Percentiles rank a stretch among this genome's conserved stretches.
Conservation (phyloP, 2,797 vertebrate genomes). For the Semotilus atromaculatus region DNA sequence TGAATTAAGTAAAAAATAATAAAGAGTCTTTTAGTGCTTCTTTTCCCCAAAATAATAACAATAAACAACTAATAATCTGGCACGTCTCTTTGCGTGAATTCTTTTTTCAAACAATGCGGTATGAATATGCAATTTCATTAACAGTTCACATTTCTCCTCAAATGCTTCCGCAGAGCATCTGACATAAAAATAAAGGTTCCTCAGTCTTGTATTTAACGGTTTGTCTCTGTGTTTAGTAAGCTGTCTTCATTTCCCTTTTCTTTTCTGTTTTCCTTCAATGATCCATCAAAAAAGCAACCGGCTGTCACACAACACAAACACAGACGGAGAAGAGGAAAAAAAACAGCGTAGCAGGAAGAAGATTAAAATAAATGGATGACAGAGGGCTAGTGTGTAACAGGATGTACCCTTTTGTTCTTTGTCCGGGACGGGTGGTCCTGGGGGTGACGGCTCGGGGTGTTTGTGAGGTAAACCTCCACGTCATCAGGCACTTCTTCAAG, state of each 20-base stretch:
- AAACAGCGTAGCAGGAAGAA: slow-evolving; percentile 62
- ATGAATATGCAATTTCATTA: slow-evolving; percentile 77
- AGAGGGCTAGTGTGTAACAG: slow-evolving; percentile 76
- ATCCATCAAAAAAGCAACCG: slow-evolving; percentile 42
- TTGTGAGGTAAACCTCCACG: slow-evolving; percentile 95
- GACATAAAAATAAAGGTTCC: slow-evolving; percentile 61
- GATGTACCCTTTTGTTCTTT: slow-evolving; percentile 98
- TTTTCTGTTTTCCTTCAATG: slow-evolving; percentile 49
- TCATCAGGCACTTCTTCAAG: slow-evolving; percentile 99
- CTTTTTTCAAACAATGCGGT: slow-evolving; percentile 74
- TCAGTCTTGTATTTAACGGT: slow-evolving; percentile 62
- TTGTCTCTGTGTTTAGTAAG: slow-evolving; percentile 47
- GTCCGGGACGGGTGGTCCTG: slow-evolving; percentile 85
- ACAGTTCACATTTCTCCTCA: slow-evolving; percentile 61
- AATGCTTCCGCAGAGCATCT: slow-evolving; percentile 41
- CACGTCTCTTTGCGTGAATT: slow-evolving; percentile 58
- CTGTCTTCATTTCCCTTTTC: slow-evolving; percentile 39
- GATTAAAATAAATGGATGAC: slow-evolving; percentile 70
- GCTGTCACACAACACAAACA: slow-evolving; percentile 62
- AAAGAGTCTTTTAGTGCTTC: slow-evolving; percentile 55
- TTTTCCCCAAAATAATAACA: slow-evolving; percentile 65
- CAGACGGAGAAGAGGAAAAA: slow-evolving; percentile 65
- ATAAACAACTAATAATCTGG: slow-evolving; percentile 69
- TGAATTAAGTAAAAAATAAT: slow-evolving; percentile 61
- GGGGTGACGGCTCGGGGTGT: slow-evolving; percentile 78